A percentile compares a stretch with the other conserved stretches of the same genome.
Conservation (phyloP, 2,888 invertebrate species). For the Arrhopalites spinosus region DNA sequence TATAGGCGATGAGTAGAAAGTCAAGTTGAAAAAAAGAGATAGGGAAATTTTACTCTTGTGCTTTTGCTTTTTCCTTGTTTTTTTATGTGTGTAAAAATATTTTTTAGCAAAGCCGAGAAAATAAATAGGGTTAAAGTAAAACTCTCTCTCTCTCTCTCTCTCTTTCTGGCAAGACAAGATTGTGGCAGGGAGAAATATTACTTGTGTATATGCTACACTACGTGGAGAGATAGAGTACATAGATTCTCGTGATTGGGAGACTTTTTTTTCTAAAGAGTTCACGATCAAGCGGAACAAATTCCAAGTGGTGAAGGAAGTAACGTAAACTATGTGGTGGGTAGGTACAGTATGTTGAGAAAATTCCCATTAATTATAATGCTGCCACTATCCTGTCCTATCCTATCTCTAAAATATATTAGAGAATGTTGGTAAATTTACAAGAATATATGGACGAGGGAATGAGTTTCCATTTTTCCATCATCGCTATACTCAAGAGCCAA, state of each 20-base stretch:
- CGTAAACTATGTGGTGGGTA: background rate
- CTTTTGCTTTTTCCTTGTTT: no score
- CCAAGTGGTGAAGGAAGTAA: background rate
- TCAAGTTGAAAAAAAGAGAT: no score
- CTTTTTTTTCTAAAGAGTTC: background rate
- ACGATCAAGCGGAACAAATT: background rate
- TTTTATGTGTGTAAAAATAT: no score
- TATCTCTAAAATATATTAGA: background rate
- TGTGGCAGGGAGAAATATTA: no score
- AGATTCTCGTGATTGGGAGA: background rate
- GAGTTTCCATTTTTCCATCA: background rate
- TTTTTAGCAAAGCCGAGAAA: no score
- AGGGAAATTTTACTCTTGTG: no score
- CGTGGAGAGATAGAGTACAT: background rate
- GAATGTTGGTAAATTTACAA: conserved; percentile 25
- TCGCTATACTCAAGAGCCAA: background rate
- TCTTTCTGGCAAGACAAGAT: no score
- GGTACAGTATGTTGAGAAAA: conserved; percentile 18
- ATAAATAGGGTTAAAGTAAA: no score
- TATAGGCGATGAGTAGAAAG: no score
- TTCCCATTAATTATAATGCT: conserved; percentile 32
- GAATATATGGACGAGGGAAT: background rate
- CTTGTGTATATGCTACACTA: background rate
- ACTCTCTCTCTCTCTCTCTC: no score
- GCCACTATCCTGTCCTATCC: conserved; percentile 1